Conservation (phyloP, 2,888 invertebrate genomes). For the Leptinotarsa tumamoca region DNA sequence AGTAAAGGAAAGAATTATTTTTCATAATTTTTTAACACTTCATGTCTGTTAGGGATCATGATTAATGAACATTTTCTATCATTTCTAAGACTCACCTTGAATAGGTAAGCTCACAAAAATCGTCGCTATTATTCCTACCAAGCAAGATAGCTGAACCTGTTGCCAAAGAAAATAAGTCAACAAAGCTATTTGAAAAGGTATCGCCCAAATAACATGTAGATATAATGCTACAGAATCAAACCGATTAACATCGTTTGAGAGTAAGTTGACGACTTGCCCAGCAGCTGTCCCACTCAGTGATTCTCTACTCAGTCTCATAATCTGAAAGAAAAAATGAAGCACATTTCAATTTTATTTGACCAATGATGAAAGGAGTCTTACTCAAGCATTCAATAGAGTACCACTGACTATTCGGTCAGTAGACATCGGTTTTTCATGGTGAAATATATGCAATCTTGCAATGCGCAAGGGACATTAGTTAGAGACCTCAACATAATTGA, state of each 20-base stretch:
- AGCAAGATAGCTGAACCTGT: conserved; percentile 68
- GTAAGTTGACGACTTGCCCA: conserved; percentile 64
- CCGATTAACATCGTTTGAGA: conserved; percentile 59
- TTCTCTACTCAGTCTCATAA: conserved; percentile 73
- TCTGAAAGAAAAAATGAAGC: conserved; percentile 58
- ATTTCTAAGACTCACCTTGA: conserved; percentile 68
- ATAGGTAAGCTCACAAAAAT: conserved; percentile 67
- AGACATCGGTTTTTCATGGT: too few species aligned
- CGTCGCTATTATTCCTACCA: conserved; percentile 74
- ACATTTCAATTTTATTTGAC: too few species aligned
- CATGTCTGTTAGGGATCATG: too few species aligned
- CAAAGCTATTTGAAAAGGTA: conserved; percentile 79
- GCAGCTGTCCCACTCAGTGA: conserved; percentile 84
- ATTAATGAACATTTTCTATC: too few species aligned
- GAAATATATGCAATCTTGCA: too few species aligned
- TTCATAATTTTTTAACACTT: too few species aligned
- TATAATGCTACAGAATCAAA: conserved; percentile 79
- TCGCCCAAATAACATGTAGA: conserved; percentile 84
- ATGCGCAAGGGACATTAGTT: too few species aligned
- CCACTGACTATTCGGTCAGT: too few species aligned
- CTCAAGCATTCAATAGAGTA: too few species aligned
- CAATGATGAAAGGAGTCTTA: too few species aligned
- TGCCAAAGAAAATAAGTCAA: conserved; percentile 72
- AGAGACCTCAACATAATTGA: too few species aligned
- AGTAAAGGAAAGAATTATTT: too few species aligned